These are phyloP conservation scores for Parauchenoglanis punctatus DNA, from an alignment of 2,797 vertebrate species.

Conservation along the genomic window DNA sequence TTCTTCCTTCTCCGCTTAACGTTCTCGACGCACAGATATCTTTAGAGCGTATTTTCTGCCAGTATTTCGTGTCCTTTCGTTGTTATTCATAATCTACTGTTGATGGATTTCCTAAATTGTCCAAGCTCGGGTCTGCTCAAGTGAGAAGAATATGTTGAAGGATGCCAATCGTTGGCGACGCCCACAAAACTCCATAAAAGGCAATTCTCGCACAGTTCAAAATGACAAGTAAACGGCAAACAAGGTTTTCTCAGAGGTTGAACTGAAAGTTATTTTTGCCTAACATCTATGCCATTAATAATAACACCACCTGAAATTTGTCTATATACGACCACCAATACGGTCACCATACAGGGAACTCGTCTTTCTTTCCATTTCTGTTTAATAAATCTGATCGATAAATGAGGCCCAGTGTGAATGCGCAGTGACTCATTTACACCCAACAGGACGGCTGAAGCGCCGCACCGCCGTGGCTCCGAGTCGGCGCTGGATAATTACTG, in stretches of 20 bases:
- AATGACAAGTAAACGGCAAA: background rate
- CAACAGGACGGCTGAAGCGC: background rate
- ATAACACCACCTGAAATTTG: background rate
- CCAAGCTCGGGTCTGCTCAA: too few species aligned
- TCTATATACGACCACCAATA: too few species aligned
- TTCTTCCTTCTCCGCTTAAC: too few species aligned
- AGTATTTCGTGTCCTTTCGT: too few species aligned
- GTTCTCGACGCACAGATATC: too few species aligned
- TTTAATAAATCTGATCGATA: background rate
- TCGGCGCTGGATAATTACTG: slow-evolving; percentile 28
- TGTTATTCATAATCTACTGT: too few species aligned
- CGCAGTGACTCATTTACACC: background rate
- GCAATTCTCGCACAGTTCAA: background rate
- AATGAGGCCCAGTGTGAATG: background rate
- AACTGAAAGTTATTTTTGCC: background rate
- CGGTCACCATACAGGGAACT: background rate
- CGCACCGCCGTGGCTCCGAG: slow-evolving; percentile 17
- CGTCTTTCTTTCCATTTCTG: too few species aligned
- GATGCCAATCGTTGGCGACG: background rate
- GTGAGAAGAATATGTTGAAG: too few species aligned
- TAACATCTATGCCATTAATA: background rate
- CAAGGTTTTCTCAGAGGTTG: background rate
- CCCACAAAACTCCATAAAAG: background rate
- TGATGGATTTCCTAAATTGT: too few species aligned
- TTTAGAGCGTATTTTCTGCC: too few species aligned